phyloP scores from a whole-genome alignment of 2,797 vertebrate species.

The Catostomus latipinnis region DNA sequence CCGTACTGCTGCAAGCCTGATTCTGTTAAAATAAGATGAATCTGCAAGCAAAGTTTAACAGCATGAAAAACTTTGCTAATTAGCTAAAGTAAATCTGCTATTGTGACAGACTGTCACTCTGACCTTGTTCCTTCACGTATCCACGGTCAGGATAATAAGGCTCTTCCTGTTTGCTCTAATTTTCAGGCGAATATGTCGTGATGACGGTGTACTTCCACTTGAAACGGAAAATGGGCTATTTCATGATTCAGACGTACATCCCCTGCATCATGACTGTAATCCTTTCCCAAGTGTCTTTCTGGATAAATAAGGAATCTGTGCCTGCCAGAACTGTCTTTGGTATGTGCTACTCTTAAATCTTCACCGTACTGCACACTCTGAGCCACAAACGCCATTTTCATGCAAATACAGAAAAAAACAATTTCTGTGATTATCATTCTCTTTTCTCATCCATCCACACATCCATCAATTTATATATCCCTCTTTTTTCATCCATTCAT shows the following conservation, averaged over 20 bases:
- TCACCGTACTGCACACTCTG: conserved; percentile 23
- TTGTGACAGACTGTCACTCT: conserved; percentile 41
- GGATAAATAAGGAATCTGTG: conserved; percentile 99
- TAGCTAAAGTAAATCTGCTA: conserved; percentile 27
- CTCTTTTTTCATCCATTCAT: background rate
- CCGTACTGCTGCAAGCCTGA: conserved; percentile 19
- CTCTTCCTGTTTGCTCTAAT: conserved; percentile 37
- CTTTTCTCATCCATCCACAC: too few relatives aligned
- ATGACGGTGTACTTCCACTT: conserved; percentile 98
- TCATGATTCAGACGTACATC: conserved; percentile 99
- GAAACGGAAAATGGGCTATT: conserved; percentile 98
- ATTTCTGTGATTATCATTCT: background rate
- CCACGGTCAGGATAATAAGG: conserved; percentile 34
- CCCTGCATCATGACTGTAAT: conserved; percentile 99
- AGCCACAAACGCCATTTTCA: conserved; percentile 34
- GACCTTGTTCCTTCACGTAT: conserved; percentile 23
- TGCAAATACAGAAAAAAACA: conserved; percentile 41
- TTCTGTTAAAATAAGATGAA: conserved; percentile 43
- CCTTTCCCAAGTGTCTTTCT: conserved; percentile 99
- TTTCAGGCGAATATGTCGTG: conserved; percentile 95
- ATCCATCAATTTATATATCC: background rate
- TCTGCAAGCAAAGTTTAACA: conserved; percentile 32
- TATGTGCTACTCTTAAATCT: conserved; percentile 75
- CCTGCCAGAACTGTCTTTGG: conserved; percentile 98
- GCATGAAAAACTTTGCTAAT: conserved; percentile 20